Conservation (phyloP, 2,113 vertebrate species). For the Gallinago jamesoni region DNA sequence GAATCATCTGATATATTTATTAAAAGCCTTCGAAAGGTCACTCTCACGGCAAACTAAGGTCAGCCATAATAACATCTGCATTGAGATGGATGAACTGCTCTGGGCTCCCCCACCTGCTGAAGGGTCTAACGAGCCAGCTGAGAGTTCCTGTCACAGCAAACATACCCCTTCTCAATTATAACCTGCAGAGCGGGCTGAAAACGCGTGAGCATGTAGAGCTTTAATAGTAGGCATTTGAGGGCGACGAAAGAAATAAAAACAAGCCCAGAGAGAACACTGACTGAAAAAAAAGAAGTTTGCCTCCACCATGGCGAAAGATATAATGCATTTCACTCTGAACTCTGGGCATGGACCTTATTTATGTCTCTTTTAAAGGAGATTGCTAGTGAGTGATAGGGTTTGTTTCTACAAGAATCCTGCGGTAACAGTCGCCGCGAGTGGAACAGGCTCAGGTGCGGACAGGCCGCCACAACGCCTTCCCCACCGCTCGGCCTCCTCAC, state of each 20-base stretch:
- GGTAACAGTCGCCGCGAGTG: background rate
- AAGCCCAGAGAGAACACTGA: background rate
- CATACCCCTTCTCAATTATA: background rate
- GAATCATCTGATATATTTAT: background rate
- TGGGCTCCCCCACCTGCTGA: slow-evolving; percentile 57
- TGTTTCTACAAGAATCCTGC: background rate
- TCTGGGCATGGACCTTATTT: background rate
- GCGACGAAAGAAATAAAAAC: slow-evolving; percentile 55
- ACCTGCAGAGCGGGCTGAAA: background rate
- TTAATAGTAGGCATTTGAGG: background rate
- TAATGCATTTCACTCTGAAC: background rate
- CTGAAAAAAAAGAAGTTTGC: background rate
- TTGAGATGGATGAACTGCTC: slow-evolving; percentile 15
- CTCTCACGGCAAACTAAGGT: background rate
- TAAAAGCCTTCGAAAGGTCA: background rate
- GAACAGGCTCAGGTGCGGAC: background rate
- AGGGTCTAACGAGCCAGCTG: slow-evolving; percentile 34
- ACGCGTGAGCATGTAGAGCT: background rate
- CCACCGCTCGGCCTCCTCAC: background rate
- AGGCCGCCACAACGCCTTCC: background rate
- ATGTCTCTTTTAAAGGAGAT: background rate
- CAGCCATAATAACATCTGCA: slow-evolving; percentile 20
- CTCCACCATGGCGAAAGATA: background rate
- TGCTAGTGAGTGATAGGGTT: background rate
- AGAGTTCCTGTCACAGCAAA: slow-evolving; percentile 29